These are phyloP conservation scores for Heliconius erato DNA, from an alignment of 2,888 invertebrate genomes.

Conservation along the genomic window DNA sequence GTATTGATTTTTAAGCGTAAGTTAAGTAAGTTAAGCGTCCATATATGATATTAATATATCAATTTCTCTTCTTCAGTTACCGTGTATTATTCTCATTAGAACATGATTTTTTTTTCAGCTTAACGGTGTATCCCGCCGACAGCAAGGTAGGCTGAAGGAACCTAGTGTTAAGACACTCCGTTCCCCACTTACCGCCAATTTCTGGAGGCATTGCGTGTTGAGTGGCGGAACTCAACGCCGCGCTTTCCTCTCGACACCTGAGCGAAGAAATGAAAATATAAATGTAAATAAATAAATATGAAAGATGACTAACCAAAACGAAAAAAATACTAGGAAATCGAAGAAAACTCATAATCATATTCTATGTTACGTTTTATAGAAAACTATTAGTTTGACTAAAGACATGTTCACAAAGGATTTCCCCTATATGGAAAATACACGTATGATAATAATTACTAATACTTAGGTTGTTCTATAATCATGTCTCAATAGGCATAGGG, in stretches of 20 bases:
- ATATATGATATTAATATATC: neutral
- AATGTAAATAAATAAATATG: neutral
- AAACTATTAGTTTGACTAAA: conserved; percentile 3
- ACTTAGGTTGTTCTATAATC: neutral
- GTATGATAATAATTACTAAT: neutral
- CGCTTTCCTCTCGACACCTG: too few relatives aligned
- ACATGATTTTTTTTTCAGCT: neutral
- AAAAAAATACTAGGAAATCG: too few relatives aligned
- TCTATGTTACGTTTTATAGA: neutral
- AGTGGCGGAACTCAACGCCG: too few relatives aligned
- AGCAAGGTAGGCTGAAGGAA: too few relatives aligned
- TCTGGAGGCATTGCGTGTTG: too few relatives aligned
- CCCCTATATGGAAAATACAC: neutral
- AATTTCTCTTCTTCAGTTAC: neutral
- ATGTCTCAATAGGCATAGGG: neutral
- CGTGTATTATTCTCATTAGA: neutral
- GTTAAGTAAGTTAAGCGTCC: too few relatives aligned
- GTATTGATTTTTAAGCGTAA: too few relatives aligned
- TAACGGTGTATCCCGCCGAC: too few relatives aligned
- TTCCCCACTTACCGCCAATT: too few relatives aligned
- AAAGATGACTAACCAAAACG: neutral
- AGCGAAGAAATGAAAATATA: too few relatives aligned
- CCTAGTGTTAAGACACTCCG: too few relatives aligned
- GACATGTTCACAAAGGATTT: neutral
- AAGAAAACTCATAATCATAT: neutral